Evolutionary conservation across 2,888 invertebrate genomes (phyloP).

Genomic region (Drosophila kambysellisi): DNA sequence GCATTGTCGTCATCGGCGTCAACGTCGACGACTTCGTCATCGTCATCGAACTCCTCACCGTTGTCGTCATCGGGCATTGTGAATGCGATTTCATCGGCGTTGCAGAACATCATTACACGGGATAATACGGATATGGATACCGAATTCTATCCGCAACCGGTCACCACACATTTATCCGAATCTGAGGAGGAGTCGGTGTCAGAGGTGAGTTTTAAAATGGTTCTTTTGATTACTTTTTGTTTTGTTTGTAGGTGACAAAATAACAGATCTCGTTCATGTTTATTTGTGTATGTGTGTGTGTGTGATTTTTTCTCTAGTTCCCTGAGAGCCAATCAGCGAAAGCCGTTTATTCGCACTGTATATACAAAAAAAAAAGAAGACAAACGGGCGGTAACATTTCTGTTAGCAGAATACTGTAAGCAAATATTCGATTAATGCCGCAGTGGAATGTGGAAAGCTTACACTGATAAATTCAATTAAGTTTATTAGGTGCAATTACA

Average conservation of each 20-base stretch:
- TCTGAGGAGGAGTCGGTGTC: slow-evolving; percentile 98
- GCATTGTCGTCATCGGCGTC: slow-evolving; percentile 71
- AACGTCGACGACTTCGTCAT: slow-evolving; percentile 82
- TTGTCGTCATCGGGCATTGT: slow-evolving; percentile 83
- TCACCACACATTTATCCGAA: slow-evolving; percentile 97
- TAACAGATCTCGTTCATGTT: not conserved
- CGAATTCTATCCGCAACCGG: slow-evolving; percentile 92
- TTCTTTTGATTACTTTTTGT: not conserved
- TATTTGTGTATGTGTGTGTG: not conserved
- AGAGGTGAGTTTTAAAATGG: slow-evolving; percentile 89
- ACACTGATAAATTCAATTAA: not conserved
- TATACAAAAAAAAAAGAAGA: not conserved
- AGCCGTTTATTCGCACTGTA: not conserved
- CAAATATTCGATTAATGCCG: not conserved
- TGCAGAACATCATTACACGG: slow-evolving; percentile 88
- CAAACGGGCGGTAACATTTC: not conserved
- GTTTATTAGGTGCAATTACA: not conserved
- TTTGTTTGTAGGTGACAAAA: not conserved
- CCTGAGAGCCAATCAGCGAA: not conserved
- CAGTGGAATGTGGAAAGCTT: not conserved
- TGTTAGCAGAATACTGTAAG: not conserved
- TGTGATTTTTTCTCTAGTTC: not conserved
- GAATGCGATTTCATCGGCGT: slow-evolving; percentile 82
- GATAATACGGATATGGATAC: slow-evolving; percentile 95
- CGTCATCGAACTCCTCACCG: slow-evolving; percentile 83